phyloP scores from a whole-genome alignment of 2,888 invertebrate genomes.

The Arenicola marina region DNA sequence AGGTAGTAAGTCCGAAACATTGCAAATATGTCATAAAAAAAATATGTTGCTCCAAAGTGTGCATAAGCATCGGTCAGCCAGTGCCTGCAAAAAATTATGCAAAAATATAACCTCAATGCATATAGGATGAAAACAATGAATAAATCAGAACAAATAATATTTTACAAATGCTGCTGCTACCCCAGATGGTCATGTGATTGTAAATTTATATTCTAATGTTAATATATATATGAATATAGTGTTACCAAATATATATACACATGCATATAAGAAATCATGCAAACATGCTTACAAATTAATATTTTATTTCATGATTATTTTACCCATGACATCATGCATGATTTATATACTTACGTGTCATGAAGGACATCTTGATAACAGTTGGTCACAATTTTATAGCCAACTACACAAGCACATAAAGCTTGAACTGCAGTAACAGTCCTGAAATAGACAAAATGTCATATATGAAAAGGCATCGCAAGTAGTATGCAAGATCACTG shows the following conservation, averaged over 20 bases:
- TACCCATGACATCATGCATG: too few relatives aligned
- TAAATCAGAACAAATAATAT: too few relatives aligned
- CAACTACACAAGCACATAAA: constrained; percentile 5
- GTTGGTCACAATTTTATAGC: constrained; percentile 1
- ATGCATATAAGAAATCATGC: neutral
- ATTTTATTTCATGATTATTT: too few relatives aligned
- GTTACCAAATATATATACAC: neutral
- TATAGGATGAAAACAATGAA: too few relatives aligned
- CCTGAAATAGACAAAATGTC: too few relatives aligned
- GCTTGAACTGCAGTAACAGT: constrained; percentile 14
- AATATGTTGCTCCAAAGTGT: constrained; percentile 50
- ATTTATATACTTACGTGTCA: neutral
- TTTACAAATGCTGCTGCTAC: too few relatives aligned
- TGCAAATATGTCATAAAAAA: constrained; percentile 48
- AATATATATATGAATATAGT: neutral
- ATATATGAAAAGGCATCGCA: too few relatives aligned
- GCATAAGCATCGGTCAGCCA: constrained; percentile 47
- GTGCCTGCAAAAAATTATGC: constrained; percentile 42
- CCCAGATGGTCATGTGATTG: too few relatives aligned
- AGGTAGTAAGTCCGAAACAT: constrained; percentile 43
- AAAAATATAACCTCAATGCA: too few relatives aligned
- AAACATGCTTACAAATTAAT: too few relatives aligned
- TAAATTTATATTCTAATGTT: too few relatives aligned
- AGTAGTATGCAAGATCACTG: too few relatives aligned
- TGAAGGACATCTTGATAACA: constrained; percentile 3